Evolutionary conservation across 2,797 vertebrate species (phyloP).

Genomic region (Poeciliopsis turneri): DNA sequence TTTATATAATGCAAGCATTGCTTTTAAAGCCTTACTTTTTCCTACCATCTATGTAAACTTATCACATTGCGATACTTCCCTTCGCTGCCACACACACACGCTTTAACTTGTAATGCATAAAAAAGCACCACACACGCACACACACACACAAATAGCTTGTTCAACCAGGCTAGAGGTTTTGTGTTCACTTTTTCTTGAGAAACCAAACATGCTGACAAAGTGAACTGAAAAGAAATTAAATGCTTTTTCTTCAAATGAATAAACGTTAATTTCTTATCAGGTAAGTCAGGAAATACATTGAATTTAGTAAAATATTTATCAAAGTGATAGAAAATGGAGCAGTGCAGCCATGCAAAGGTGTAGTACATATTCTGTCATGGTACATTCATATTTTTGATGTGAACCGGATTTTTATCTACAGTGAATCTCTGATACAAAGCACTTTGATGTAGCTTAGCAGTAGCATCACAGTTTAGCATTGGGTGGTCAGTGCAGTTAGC

Average conservation of each 20-base stretch:
- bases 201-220: background rate
- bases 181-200: background rate
- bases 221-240: slow-evolving; percentile 2
- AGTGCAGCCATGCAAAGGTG: slow-evolving; percentile 28
- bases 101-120: slow-evolving; percentile 56
- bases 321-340: slow-evolving; percentile 37
- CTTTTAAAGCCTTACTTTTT: slow-evolving; percentile 44
- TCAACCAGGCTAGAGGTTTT: slow-evolving; percentile 5
- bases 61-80: background rate
- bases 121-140: background rate
- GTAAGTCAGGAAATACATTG: background rate
- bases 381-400: slow-evolving; percentile 38
- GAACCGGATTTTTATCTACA: background rate
- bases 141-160: background rate
- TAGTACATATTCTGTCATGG: background rate
- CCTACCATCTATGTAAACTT: slow-evolving; percentile 14
- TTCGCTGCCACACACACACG: background rate
- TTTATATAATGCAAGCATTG: slow-evolving; percentile 34
- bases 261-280: background rate
- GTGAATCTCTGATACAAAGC: slow-evolving; percentile 35
- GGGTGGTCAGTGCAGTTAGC: slow-evolving; percentile 19
- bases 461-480: slow-evolving; percentile 20
- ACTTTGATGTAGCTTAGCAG: slow-evolving; percentile 31
- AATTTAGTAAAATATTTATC: slow-evolving; percentile 5
- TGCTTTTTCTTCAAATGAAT: slow-evolving; percentile 22